A percentile compares a stretch with the other conserved stretches of the same genome.
phyloP scores from a whole-genome alignment of 2,888 invertebrate genomes.

The Lasioglossum pauxillum region DNA sequence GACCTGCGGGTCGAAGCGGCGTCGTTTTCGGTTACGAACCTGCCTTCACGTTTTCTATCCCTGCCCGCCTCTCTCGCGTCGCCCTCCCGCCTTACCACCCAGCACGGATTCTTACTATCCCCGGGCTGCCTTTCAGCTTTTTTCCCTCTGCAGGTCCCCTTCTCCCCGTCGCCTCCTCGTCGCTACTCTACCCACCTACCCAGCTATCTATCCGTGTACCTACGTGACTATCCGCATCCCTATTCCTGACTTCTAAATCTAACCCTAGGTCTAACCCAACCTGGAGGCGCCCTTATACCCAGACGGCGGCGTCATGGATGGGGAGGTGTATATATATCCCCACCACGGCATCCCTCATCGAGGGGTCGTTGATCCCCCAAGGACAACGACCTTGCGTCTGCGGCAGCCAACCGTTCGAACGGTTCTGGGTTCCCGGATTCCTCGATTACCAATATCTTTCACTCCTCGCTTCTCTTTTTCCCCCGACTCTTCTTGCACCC shows the following conservation, averaged over 20 bases:
- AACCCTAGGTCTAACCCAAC: slow-evolving; percentile 74
- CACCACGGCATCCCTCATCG: slow-evolving; percentile 77
- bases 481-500: slow-evolving; percentile 54
- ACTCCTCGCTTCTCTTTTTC: slow-evolving; percentile 63
- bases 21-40: slow-evolving; percentile 54
- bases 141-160: slow-evolving; percentile 53
- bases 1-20: slow-evolving; percentile 1
- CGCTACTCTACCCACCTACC: slow-evolving; percentile 27
- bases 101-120: slow-evolving; percentile 64
- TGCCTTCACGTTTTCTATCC: slow-evolving; percentile 56
- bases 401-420: slow-evolving; percentile 80
- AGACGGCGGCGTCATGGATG: slow-evolving; percentile 74
- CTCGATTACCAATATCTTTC: slow-evolving; percentile 82
- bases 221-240: slow-evolving; percentile 67
- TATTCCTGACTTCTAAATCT: slow-evolving; percentile 72
- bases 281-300: slow-evolving; percentile 74
- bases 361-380: slow-evolving; percentile 85
- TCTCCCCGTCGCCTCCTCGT: slow-evolving; percentile 11
- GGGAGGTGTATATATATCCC: slow-evolving; percentile 76
- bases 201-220: slow-evolving; percentile 57
- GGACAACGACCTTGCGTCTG: slow-evolving; percentile 84
- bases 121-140: slow-evolving; percentile 67
- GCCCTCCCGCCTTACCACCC: slow-evolving; percentile 57
- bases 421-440: slow-evolving; percentile 82
- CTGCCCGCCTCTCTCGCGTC: slow-evolving; percentile 45